Percentiles rank a stretch among this genome's conserved stretches.
Conservation (phyloP, 1,140 invertebrate species). For the Cydia splendana region DNA sequence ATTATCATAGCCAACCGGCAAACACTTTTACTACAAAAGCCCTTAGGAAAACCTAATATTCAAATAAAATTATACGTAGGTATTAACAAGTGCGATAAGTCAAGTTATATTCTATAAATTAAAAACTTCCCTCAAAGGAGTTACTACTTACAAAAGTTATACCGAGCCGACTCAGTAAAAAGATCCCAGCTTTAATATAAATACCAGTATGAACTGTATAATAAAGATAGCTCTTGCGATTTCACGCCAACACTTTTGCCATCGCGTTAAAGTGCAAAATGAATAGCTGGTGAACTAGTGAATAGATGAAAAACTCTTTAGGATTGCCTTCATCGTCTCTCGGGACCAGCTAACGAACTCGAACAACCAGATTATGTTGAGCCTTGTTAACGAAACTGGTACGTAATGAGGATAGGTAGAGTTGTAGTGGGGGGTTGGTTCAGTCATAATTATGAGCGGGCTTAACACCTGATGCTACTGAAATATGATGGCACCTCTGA, state of each 20-base stretch:
- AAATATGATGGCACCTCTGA: constrained; percentile 19
- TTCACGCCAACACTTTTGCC: constrained; percentile 15
- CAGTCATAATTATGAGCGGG: constrained; percentile 17
- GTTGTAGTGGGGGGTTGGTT: background rate
- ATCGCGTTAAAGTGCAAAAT: constrained; percentile 23
- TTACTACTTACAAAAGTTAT: background rate
- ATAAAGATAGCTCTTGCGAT: background rate
- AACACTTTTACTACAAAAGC: too few species aligned
- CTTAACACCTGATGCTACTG: constrained; percentile 25
- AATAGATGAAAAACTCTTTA: constrained; percentile 28
- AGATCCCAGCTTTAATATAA: background rate
- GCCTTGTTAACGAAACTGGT: background rate
- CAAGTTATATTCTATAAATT: background rate
- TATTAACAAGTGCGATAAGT: background rate
- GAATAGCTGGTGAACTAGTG: constrained; percentile 26
- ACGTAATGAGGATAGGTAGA: background rate
- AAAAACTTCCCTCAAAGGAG: background rate
- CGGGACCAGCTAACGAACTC: constrained; percentile 4
- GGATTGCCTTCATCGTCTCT: constrained; percentile 25
- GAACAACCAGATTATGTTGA: background rate
- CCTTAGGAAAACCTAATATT: too few species aligned
- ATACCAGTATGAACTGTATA: background rate
- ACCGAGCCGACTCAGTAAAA: background rate
- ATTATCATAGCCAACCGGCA: too few species aligned
- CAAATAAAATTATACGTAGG: too few species aligned